Evolutionary conservation across 2,113 vertebrate genomes (phyloP).

Genomic region (Eudyptes chrysolophus): DNA sequence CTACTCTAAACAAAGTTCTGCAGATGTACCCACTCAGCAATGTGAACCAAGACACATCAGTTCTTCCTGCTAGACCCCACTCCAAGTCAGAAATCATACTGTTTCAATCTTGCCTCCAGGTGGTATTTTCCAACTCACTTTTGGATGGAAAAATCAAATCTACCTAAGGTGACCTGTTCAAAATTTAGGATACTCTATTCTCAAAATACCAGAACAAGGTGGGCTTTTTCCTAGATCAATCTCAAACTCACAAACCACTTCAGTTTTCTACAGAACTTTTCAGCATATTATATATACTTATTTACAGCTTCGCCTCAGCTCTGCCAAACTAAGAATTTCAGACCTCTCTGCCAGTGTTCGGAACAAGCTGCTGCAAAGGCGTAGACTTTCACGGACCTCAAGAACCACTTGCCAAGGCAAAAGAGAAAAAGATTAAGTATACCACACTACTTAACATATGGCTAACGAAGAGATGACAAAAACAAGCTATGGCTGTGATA

Average conservation of each 20-base stretch:
- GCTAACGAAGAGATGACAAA: not conserved
- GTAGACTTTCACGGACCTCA: not conserved
- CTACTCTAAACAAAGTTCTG: not conserved
- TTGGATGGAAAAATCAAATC: not conserved
- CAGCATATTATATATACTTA: not conserved
- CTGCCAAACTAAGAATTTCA: not conserved
- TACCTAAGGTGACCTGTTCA: not conserved
- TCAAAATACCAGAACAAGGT: not conserved
- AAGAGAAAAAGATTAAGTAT: not conserved
- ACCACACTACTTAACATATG: not conserved
- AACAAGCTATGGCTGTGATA: not conserved
- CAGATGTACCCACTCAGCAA: not conserved
- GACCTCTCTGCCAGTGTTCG: not conserved
- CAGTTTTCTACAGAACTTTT: not conserved
- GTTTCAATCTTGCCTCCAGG: not conserved
- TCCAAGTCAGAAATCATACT: not conserved
- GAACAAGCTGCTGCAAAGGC: not conserved
- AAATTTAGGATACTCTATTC: not conserved
- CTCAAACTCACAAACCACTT: not conserved
- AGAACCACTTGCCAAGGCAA: not conserved
- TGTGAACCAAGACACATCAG: not conserved
- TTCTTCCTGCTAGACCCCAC: not conserved
- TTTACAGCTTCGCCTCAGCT: not conserved
- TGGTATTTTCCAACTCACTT: not conserved
- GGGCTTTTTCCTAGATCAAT: not conserved